Evolutionary conservation across 2,888 invertebrate genomes (phyloP).

Genomic region (Drosophila longiperda): DNA sequence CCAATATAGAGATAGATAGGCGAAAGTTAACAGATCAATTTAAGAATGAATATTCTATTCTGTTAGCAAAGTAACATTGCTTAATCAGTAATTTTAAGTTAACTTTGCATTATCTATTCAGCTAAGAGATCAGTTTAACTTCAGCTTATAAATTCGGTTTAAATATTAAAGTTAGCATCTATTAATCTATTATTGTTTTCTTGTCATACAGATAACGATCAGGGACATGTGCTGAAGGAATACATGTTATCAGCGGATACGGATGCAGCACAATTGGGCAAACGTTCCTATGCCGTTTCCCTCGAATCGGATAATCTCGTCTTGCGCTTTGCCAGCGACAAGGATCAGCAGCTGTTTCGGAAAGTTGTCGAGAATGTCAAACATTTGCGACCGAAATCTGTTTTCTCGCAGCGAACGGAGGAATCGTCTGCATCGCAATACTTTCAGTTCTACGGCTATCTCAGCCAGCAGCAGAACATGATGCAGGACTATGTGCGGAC

Average conservation of each 20-base stretch:
- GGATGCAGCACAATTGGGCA: slow-evolving; percentile 83
- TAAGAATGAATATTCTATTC: neutral
- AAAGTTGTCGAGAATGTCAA: slow-evolving; percentile 84
- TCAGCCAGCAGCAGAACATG: slow-evolving; percentile 99
- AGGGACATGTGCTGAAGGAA: slow-evolving; percentile 77
- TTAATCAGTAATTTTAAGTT: neutral
- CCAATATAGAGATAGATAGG: neutral
- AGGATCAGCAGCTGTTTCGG: slow-evolving; percentile 83
- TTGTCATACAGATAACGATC: slow-evolving; percentile 72
- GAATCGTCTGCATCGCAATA: slow-evolving; percentile 99
- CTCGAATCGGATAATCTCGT: slow-evolving; percentile 84
- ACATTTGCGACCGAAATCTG: slow-evolving; percentile 87
- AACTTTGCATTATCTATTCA: neutral
- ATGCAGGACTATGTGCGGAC: slow-evolving; percentile 99
- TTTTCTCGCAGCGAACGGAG: slow-evolving; percentile 98
- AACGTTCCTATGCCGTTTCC: slow-evolving; percentile 82
- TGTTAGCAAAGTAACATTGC: neutral
- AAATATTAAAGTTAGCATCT: neutral
- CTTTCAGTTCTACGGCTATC: slow-evolving; percentile 99
- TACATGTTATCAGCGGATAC: slow-evolving; percentile 83
- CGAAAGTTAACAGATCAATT: neutral
- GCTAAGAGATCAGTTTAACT: neutral
- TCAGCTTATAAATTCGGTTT: neutral
- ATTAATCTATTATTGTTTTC: neutral
- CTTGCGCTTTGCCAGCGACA: slow-evolving; percentile 81